A percentile compares a stretch with the other conserved stretches of the same genome.
Conservation (phyloP, 1,140 invertebrate species). For the Diabrotica undecimpunctata region DNA sequence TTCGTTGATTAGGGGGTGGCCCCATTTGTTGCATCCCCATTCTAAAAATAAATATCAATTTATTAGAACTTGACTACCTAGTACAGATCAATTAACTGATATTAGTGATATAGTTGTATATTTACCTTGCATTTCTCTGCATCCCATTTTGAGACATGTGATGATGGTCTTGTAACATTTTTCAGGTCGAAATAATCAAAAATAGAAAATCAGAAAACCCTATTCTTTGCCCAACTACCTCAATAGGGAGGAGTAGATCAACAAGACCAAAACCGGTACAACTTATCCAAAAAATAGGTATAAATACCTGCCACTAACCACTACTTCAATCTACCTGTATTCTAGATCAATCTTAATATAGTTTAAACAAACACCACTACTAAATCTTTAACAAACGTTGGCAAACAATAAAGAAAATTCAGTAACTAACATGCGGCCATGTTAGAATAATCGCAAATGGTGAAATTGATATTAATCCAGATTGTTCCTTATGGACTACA, state of each 20-base stretch:
- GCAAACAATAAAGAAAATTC: constrained; percentile 51
- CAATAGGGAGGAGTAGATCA: constrained; percentile 20
- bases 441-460: constrained; percentile 40
- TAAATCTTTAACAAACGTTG: constrained; percentile 48
- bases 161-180: constrained; percentile 45
- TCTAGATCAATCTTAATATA: constrained; percentile 16
- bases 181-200: constrained; percentile 23
- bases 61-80: not conserved
- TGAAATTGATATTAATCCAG: constrained; percentile 2
- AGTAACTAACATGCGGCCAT: constrained; percentile 48
- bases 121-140: constrained; percentile 45
- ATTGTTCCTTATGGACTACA: not conserved
- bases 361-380: constrained; percentile 47
- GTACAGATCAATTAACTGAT: constrained; percentile 6
- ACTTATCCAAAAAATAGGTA: constrained; percentile 10
- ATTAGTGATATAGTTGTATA: not conserved
- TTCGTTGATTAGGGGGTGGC: constrained; percentile 41
- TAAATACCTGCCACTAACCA: not conserved
- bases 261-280: constrained; percentile 20
- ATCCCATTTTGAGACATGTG: constrained; percentile 44
- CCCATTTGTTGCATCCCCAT: constrained; percentile 45
- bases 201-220: constrained; percentile 13
- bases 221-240: constrained; percentile 18
- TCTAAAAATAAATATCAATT: constrained; percentile 26
- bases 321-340: not conserved